phyloP scores from a whole-genome alignment of 1,140 invertebrate genomes.

The Achroia grisella region DNA sequence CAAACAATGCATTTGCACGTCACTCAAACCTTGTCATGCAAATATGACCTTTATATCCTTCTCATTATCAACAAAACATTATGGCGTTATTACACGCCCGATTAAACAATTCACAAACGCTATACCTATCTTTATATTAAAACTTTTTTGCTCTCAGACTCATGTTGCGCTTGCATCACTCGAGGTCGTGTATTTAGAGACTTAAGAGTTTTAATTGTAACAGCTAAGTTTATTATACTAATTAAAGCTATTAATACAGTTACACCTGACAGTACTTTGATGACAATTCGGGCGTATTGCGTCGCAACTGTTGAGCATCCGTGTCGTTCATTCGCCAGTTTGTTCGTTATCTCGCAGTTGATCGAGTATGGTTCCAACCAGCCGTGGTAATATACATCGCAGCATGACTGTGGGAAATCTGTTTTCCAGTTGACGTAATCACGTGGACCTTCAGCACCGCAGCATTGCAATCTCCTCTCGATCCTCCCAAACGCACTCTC shows the following conservation, averaged over 20 bases:
- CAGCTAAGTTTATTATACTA: conserved; percentile 27
- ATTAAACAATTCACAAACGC: background rate
- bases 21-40: background rate
- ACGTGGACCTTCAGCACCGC: conserved; percentile 46
- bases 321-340: conserved; percentile 56
- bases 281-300: conserved; percentile 44
- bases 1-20: no score
- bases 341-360: conserved; percentile 56
- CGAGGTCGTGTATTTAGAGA: conserved; percentile 25
- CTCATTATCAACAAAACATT: background rate
- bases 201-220: conserved; percentile 30
- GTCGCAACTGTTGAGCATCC: conserved; percentile 48
- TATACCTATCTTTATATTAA: conserved; percentile 30
- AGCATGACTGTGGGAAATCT: conserved; percentile 53
- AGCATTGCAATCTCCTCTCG: conserved; percentile 55
- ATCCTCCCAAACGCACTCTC: conserved; percentile 37
- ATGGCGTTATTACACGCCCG: background rate
- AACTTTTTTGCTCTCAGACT: conserved; percentile 57
- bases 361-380: conserved; percentile 47
- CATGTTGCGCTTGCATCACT: conserved; percentile 22
- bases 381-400: conserved; percentile 52
- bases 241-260: conserved; percentile 43
- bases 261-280: conserved; percentile 39
- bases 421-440: conserved; percentile 57
- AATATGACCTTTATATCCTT: conserved; percentile 1